Base-by-base conservation (phyloP, 1,140 invertebrate genomes). In the Medauroidea extradentata region DNA sequence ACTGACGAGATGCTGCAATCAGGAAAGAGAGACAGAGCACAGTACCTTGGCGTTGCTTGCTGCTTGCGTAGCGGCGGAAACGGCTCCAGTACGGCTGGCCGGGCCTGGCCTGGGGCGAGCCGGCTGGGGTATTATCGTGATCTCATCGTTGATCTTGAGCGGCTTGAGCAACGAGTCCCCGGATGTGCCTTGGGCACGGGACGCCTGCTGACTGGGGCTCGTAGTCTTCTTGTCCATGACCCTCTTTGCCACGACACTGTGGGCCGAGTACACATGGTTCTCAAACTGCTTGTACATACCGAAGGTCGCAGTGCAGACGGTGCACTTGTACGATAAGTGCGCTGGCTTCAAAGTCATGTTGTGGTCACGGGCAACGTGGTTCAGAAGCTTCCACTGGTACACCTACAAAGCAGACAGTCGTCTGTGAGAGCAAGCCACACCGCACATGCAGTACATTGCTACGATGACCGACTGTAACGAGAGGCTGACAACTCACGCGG, bases 221-320 rank as follows among this genome's bases (percentile, higher is more conserved):
- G 18, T 70, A 34, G 1, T 83, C 69, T 88, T 90, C 71, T 88
- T 88, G 66, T 89, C 89, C 79, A 87, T 88, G 8, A 85, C 87
- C 52, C 88, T 81, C 67, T 90, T 90, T 14, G 88, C 87, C 5
- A 90, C 89, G 5, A 89, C 88, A 72, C 90, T 93, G 67, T 96
- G 93, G 3, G 91, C 91, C 3, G 90, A 91, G 68, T 95, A 95
- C 1, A 96, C 93, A 72, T 96, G 93, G 73, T 89, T 94, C 70
- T 95, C 93, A 68, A 96, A 96, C 67, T 93, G 88, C 76, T 93
- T 93, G 78, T 96, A 96, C 88, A 95, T 93, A 59, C 91, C 91
- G 69, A 95, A 95, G 9, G 92, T 95, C 44, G 93, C 91, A 51
- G 92, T 93, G 73, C 93, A 96, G 4, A 95, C 93, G 24, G 93